phyloP scores from a whole-genome alignment of 1,140 invertebrate species.

The Scaptomyza hsui region DNA sequence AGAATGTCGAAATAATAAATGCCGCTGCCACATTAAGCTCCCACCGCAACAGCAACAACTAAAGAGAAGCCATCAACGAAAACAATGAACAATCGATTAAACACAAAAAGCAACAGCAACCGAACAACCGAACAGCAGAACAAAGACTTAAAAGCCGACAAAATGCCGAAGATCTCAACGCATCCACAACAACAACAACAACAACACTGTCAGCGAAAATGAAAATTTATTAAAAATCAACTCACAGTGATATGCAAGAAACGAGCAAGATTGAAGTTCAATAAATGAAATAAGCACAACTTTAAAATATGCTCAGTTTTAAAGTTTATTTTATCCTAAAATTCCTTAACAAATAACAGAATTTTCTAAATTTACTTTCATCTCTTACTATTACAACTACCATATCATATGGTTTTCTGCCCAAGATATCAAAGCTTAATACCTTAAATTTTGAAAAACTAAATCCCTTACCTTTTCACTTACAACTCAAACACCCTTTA shows the following conservation, averaged over 20 bases:
- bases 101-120: constrained; percentile 56
- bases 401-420: too few species aligned
- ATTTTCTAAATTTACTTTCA: too few species aligned
- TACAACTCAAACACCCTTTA: neutral
- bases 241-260: constrained; percentile 69
- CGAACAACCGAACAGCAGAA: constrained; percentile 54
- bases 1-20: constrained; percentile 82
- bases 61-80: constrained; percentile 47
- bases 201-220: constrained; percentile 46
- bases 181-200: constrained; percentile 28
- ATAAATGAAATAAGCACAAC: neutral
- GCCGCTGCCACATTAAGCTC: constrained; percentile 73
- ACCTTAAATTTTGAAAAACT: neutral
- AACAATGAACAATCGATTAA: constrained; percentile 69
- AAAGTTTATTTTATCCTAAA: neutral
- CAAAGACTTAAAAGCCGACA: constrained; percentile 56
- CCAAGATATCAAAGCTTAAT: too few species aligned
- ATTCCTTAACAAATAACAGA: too few species aligned
- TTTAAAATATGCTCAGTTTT: neutral
- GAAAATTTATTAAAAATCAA: constrained; percentile 79
- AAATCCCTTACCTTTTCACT: neutral
- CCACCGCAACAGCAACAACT: constrained; percentile 36
- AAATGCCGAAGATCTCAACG: constrained; percentile 45
- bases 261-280: constrained; percentile 35
- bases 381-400: too few species aligned